A percentile compares a stretch with the other conserved stretches of the same genome.
phyloP scores from a whole-genome alignment of 1,140 invertebrate species.

The Drosophila busckii region DNA sequence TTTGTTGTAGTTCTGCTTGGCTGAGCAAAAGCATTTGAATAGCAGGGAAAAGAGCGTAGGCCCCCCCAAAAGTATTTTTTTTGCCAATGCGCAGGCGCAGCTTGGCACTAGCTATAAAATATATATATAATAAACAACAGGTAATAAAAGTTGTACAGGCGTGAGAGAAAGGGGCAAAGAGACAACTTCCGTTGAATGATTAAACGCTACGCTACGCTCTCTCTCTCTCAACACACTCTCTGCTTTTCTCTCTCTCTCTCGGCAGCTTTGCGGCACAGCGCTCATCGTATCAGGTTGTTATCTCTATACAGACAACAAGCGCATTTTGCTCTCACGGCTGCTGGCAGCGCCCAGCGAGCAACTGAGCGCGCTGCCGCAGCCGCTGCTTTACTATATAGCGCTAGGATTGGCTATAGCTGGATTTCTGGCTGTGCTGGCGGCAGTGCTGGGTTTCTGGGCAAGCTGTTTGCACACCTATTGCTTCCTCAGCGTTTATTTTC shows the following conservation, averaged over 20 bases:
- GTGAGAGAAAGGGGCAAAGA: not conserved
- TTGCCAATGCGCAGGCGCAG: conserved; percentile 28
- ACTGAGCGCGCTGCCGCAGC: conserved; percentile 81
- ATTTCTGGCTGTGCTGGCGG: conserved; percentile 83
- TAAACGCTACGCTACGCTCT: not conserved
- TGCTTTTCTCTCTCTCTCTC: not conserved
- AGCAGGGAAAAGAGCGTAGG: not conserved
- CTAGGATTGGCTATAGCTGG: conserved; percentile 84
- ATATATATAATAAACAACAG: conserved; percentile 9
- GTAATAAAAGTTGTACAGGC: conserved; percentile 1
- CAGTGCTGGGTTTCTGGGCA: conserved; percentile 88
- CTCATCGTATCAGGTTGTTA: conserved; percentile 85
- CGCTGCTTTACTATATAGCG: conserved; percentile 87
- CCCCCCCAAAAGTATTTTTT: conserved; percentile 14
- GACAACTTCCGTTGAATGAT: conserved; percentile 29
- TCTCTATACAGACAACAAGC: conserved; percentile 84
- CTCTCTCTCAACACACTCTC: not conserved
- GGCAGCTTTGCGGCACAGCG: conserved; percentile 84
- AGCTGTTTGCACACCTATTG: conserved; percentile 86
- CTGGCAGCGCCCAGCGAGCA: conserved; percentile 81
- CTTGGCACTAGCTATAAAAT: conserved; percentile 21
- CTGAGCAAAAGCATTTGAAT: conserved; percentile 39
- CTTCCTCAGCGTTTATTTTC: conserved; percentile 86
- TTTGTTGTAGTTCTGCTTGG: conserved; percentile 39
- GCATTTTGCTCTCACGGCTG: conserved; percentile 85